Conservation (phyloP, 2,113 vertebrate species). For the Microcebus jonahi region DNA sequence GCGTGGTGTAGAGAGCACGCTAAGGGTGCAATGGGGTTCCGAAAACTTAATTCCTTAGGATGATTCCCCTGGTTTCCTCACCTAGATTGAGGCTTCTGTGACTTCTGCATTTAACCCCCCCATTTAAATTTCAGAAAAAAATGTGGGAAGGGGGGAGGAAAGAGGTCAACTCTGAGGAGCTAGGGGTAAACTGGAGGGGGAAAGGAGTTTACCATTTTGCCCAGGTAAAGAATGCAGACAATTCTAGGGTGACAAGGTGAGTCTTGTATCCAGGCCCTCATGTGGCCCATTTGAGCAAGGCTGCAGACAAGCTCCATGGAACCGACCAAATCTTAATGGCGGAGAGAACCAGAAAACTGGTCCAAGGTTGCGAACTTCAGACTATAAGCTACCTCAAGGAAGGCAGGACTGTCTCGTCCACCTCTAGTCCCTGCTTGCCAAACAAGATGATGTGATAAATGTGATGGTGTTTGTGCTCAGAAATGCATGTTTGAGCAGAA, state of each 20-base stretch:
- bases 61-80: not conserved
- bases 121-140: not conserved
- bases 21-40: not conserved
- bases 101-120: not conserved
- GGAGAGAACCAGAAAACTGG: not conserved
- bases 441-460: slow-evolving; percentile 45
- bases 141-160: not conserved
- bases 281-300: not conserved
- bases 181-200: not conserved
- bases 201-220: not conserved
- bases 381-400: slow-evolving; percentile 4
- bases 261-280: not conserved
- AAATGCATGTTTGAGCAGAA: slow-evolving; percentile 44
- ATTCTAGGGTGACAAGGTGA: not conserved
- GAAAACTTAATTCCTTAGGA: not conserved
- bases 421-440: not conserved
- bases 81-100: not conserved
- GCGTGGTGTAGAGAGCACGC: too few relatives aligned
- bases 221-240: not conserved
- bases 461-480: not conserved
- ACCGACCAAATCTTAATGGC: not conserved
- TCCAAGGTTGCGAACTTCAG: not conserved
- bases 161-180: not conserved
- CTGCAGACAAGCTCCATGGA: not conserved
- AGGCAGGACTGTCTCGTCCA: not conserved